Evolutionary conservation across 2,797 vertebrate species (phyloP).

Genomic region (Callimico goeldii): DNA sequence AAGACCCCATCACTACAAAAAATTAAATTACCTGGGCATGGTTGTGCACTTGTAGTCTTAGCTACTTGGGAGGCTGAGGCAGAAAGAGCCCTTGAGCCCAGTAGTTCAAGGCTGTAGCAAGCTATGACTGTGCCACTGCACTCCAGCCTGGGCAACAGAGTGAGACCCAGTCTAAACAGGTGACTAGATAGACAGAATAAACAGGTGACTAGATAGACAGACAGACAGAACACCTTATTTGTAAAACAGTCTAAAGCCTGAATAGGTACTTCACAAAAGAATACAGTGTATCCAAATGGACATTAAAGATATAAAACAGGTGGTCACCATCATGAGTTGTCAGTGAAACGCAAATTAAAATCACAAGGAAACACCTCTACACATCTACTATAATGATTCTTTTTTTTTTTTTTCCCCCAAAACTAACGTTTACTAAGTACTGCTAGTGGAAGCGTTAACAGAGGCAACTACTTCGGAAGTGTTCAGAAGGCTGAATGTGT

Average conservation of each 20-base stretch:
- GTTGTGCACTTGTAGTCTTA: neutral
- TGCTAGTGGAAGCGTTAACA: neutral
- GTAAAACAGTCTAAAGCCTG: neutral
- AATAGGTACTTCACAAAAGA: neutral
- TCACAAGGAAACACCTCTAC: neutral
- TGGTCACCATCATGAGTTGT: too few relatives aligned
- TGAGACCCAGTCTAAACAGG: neutral
- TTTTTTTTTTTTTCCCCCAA: neutral
- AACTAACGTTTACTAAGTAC: neutral
- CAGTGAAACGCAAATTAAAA: neutral
- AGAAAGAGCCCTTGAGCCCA: fast-evolving
- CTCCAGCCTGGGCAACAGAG: neutral
- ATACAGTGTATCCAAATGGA: neutral
- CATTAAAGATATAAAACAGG: neutral
- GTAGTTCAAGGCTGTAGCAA: neutral
- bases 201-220: neutral
- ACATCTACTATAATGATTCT: neutral
- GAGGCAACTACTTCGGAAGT: neutral
- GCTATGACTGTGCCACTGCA: neutral
- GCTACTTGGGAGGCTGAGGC: neutral
- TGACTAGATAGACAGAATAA: neutral
- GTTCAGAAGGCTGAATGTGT: neutral
- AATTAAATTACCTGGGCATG: neutral
- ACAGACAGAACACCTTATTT: neutral
- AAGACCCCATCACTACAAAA: neutral